These are phyloP conservation scores for Podabrus alpinus DNA, from an alignment of 2,888 invertebrate genomes.

Conservation along the genomic window DNA sequence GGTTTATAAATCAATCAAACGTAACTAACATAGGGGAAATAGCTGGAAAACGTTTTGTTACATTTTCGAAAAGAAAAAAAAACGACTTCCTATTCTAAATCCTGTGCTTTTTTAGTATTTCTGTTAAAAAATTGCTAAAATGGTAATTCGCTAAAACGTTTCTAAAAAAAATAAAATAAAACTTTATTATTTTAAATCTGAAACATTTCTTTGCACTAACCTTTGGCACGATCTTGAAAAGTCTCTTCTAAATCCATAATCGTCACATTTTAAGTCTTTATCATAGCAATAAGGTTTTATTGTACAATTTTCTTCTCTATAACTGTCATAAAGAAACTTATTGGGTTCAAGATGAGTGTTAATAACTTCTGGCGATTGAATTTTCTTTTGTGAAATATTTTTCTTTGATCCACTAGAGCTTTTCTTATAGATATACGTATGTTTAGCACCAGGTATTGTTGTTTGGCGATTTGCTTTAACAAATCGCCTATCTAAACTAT, in stretches of 20 bases:
- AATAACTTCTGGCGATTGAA: slow-evolving; percentile 53
- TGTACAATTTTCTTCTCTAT: slow-evolving; percentile 45
- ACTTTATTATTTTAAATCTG: not conserved
- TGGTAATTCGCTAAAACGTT: not conserved
- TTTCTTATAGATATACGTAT: slow-evolving; percentile 50
- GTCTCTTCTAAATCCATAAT: slow-evolving; percentile 49
- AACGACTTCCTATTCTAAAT: not conserved
- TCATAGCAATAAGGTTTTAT: slow-evolving; percentile 46
- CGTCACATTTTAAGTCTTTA: slow-evolving; percentile 49
- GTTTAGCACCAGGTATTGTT: slow-evolving; percentile 8
- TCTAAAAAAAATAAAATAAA: not conserved
- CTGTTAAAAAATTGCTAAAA: not conserved
- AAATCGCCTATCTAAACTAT: slow-evolving; percentile 56
- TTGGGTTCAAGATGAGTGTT: slow-evolving; percentile 51
- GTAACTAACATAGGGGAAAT: not conserved
- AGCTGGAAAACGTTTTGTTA: not conserved
- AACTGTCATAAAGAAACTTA: slow-evolving; percentile 45
- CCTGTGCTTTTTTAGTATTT: not conserved
- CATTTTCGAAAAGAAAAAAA: not conserved
- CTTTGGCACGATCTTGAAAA: slow-evolving; percentile 41
- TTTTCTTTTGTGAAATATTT: slow-evolving; percentile 38
- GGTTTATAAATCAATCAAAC: not conserved
- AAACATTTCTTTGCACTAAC: slow-evolving; percentile 31
- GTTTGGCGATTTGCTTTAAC: slow-evolving; percentile 29
- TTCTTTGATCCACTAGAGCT: slow-evolving; percentile 48